Base-by-base conservation (phyloP, 2,797 vertebrate species). In the Pristis pectinata region DNA sequence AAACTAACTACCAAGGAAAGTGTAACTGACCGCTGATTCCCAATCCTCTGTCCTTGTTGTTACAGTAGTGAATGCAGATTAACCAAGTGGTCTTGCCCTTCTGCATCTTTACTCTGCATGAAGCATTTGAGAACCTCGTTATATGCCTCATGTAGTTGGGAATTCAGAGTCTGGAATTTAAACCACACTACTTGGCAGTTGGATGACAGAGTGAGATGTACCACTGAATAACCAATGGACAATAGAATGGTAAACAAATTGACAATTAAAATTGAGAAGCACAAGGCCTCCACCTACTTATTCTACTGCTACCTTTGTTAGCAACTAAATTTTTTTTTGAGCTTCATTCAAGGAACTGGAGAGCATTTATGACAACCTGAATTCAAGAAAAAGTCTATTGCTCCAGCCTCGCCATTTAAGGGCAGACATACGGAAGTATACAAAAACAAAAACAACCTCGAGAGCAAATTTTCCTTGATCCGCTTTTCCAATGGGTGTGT, bases 401-500 rank as follows among this genome's bases (percentile, higher is more conserved):
- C 30, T 56, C 5, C 70, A 17, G 64, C 30, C 92, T 56, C n/a
- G 76, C 92, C 70, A 76, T 76, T 94, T 56, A 94, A 72, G 70
- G 70, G 30, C 30, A 72, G 17, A 15, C 64, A 53, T 94, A 94
- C 44, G 49, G 72, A 34, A 76, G 70, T 30, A 94, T 44, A 53
- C 44, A 94, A 94, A 94, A 94, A 76, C 92, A 94, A 94, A 19
- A 76, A 94, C 92, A 97, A 99, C 99, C 98, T 99, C 99, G 96
- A 99, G 97, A 2, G 99, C 99, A 97, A 99, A 99, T 96, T 98
- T 99, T 95, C 99, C 99, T 97, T 99, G 99, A 95, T 99, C 99
- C 1, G 98, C 97, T 96, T 99, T 99, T 96, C 99, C 99, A 41
- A 98, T 96, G 0, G 99, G 99, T 0, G 99, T 99, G 96, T 99